Percentiles rank a stretch among this genome's conserved stretches.
Conservation (phyloP, 1,140 invertebrate genomes). For the Lepidostoma basale region DNA sequence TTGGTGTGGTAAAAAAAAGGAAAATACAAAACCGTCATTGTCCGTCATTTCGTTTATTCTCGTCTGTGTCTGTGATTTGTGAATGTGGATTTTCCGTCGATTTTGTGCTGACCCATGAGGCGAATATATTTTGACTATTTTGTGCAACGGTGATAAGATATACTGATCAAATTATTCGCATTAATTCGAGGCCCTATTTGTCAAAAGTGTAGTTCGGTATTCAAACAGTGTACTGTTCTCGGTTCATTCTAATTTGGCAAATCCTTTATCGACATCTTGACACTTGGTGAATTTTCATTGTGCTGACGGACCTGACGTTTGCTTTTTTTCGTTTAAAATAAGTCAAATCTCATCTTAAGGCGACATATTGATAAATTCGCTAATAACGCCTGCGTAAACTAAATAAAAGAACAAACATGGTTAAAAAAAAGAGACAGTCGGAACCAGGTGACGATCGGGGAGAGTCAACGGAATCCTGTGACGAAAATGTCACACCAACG, state of each 20-base stretch:
- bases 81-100: slow-evolving; percentile 11
- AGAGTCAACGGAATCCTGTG: slow-evolving; percentile 67
- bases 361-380: not conserved
- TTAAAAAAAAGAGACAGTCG: slow-evolving; percentile 70
- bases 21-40: not conserved
- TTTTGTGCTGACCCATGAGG: slow-evolving; percentile 30
- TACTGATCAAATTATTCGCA: not conserved
- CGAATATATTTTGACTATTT: slow-evolving; percentile 2
- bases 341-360: not conserved
- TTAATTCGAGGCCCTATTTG: not conserved
- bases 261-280: slow-evolving; percentile 25
- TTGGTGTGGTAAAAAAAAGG: not conserved
- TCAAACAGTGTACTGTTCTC: not conserved
- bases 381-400: not conserved
- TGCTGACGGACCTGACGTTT: slow-evolving; percentile 13
- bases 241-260: not conserved
- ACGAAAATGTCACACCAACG: slow-evolving; percentile 60
- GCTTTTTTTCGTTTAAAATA: slow-evolving; percentile 2
- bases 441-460: slow-evolving; percentile 64
- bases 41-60: not conserved
- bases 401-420: slow-evolving; percentile 50
- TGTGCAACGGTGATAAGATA: not conserved
- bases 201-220: not conserved
- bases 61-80: no score
- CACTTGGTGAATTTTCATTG: slow-evolving; percentile 24